phyloP scores from a whole-genome alignment of 1,140 invertebrate genomes.

The Amphibalanus amphitrite region DNA sequence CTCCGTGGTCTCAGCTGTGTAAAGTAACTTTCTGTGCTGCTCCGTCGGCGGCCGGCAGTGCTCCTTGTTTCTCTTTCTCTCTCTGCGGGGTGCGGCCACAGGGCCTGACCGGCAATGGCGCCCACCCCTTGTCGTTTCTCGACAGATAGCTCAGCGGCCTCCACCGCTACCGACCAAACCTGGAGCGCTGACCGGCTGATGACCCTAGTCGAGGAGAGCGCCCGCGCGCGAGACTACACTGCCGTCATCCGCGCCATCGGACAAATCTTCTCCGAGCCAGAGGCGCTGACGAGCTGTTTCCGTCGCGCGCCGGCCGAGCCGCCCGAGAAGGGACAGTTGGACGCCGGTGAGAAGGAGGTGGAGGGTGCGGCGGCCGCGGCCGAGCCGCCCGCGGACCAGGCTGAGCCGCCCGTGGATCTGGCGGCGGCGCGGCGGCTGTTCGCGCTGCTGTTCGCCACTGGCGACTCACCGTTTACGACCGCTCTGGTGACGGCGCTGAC shows the following conservation, averaged over 20 bases:
- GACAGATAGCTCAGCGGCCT: background rate
- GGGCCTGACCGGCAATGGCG: background rate
- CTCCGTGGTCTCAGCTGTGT: too few species aligned
- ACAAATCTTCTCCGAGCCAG: slow-evolving; percentile 49
- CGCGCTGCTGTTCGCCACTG: slow-evolving; percentile 34
- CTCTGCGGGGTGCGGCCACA: slow-evolving; percentile 23
- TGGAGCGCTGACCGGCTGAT: background rate
- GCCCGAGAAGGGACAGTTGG: background rate
- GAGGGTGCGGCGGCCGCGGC: background rate
- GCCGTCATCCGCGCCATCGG: slow-evolving; percentile 46
- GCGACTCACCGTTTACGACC: slow-evolving; percentile 39
- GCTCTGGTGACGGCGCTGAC: slow-evolving; percentile 62
- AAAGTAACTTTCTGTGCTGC: too few species aligned
- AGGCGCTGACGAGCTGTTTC: slow-evolving; percentile 32
- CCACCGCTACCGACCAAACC: too few species aligned
- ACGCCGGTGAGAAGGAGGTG: background rate
- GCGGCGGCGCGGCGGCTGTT: slow-evolving; percentile 43
- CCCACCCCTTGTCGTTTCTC: background rate
- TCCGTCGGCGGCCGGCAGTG: too few species aligned
- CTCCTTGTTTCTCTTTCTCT: too few species aligned
- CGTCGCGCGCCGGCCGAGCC: too few species aligned
- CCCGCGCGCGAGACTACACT: slow-evolving; percentile 29
- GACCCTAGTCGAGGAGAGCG: background rate
- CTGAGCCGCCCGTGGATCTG: slow-evolving; percentile 24
- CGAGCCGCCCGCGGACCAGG: slow-evolving; percentile 7